Evolutionary conservation across 2,113 vertebrate species (phyloP).

Genomic region (Antechinus stuartii): DNA sequence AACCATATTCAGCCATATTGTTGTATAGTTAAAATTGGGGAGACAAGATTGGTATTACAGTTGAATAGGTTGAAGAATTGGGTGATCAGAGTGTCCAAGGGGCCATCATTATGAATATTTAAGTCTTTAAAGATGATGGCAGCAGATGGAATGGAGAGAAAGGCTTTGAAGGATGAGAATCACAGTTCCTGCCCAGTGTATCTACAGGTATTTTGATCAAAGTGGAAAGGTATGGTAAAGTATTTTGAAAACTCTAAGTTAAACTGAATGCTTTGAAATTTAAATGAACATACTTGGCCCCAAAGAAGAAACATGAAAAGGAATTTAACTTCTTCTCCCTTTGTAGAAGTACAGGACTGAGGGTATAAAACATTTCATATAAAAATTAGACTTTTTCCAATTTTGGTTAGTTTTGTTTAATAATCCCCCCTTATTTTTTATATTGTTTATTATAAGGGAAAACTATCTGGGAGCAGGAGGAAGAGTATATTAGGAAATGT

Average conservation of each 20-base stretch:
- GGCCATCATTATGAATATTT: background rate
- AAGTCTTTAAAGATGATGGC: background rate
- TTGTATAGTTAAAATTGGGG: background rate
- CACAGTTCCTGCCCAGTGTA: background rate
- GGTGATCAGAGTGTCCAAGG: background rate
- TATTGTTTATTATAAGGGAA: background rate
- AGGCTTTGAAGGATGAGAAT: background rate
- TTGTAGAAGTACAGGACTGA: background rate
- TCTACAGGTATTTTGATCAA: background rate
- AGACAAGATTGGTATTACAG: background rate
- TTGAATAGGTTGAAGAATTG: background rate
- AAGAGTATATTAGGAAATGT: background rate
- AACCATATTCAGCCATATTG: background rate
- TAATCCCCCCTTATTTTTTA: background rate
- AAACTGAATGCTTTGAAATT: background rate
- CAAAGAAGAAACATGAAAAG: background rate
- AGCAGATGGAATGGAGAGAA: background rate
- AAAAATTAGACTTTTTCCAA: background rate
- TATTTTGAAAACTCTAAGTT: background rate
- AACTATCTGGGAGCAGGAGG: background rate
- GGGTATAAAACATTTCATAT: background rate
- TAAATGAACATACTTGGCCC: background rate
- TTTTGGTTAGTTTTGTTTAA: constrained; percentile 53
- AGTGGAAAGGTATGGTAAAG: background rate
- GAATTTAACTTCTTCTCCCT: background rate